These are phyloP conservation scores for Anodontia alba DNA, from an alignment of 2,888 invertebrate genomes.

Conservation along the genomic window DNA sequence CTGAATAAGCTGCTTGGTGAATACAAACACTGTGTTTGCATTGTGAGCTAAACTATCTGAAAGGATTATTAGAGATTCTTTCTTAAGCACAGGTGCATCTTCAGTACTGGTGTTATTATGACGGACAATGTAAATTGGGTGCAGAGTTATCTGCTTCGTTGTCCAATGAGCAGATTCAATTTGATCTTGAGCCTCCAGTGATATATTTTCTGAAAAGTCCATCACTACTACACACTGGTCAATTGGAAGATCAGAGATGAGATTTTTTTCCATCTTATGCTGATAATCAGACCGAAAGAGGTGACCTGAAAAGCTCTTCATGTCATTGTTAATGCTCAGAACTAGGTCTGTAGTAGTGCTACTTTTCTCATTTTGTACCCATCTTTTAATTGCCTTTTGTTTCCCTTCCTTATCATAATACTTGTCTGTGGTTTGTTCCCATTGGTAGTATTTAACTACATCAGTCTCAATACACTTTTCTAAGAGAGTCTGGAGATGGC, in stretches of 20 bases:
- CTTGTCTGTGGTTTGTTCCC: conserved; percentile 31
- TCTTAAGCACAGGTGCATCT: conserved; percentile 17
- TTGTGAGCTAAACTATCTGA: conserved; percentile 28
- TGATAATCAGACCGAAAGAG: conserved; percentile 39
- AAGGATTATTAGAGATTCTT: conserved; percentile 35
- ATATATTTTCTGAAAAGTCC: conserved; percentile 38
- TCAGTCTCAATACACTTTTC: neutral
- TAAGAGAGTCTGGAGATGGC: neutral
- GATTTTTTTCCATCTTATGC: conserved; percentile 31
- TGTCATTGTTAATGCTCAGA: neutral
- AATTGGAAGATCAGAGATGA: conserved; percentile 23
- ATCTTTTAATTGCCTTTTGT: conserved; percentile 6
- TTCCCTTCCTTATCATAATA: conserved; percentile 23
- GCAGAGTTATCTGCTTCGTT: conserved; percentile 31
- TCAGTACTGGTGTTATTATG: conserved; percentile 12
- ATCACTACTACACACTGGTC: conserved; percentile 32
- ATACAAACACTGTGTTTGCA: conserved; percentile 26
- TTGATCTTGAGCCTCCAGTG: conserved; percentile 30
- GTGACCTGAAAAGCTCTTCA: conserved; percentile 20
- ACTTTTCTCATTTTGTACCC: conserved; percentile 34
- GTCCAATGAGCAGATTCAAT: conserved; percentile 39
- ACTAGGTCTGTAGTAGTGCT: conserved; percentile 15
- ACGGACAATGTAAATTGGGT: conserved; percentile 29
- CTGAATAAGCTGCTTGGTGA: conserved; percentile 21
- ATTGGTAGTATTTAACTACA: conserved; percentile 25